Evolutionary conservation across 2,113 vertebrate species (phyloP).

Genomic region (Falco punctatus): DNA sequence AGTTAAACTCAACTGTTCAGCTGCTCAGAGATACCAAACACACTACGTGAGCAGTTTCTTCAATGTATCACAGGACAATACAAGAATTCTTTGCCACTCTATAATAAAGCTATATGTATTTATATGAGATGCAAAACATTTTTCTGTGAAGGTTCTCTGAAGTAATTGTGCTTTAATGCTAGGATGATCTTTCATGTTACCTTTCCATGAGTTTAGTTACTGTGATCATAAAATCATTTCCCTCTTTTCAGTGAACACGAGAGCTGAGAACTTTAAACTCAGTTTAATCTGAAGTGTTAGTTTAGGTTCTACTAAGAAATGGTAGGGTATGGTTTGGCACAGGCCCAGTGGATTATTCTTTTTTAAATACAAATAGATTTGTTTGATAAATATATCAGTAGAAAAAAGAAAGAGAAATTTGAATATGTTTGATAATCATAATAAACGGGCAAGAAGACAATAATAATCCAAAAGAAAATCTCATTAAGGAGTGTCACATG

Average conservation of each 20-base stretch:
- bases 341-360: background rate
- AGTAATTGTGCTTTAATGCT: background rate
- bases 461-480: background rate
- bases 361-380: background rate
- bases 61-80: background rate
- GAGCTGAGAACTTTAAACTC: background rate
- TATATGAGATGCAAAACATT: background rate
- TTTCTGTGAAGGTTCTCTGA: background rate
- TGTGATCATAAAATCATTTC: background rate
- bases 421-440: background rate
- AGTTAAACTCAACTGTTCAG: background rate
- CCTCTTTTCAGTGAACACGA: background rate
- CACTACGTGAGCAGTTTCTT: background rate
- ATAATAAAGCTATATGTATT: background rate
- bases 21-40: background rate
- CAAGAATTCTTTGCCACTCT: background rate
- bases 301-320: background rate
- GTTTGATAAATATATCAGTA: background rate
- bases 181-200: background rate
- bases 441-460: background rate
- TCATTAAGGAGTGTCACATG: background rate
- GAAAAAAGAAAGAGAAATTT: background rate
- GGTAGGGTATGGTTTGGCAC: background rate
- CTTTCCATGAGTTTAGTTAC: background rate
- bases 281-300: background rate